Conservation (phyloP, 2,888 invertebrate species). For the Eucera pruinosa region DNA sequence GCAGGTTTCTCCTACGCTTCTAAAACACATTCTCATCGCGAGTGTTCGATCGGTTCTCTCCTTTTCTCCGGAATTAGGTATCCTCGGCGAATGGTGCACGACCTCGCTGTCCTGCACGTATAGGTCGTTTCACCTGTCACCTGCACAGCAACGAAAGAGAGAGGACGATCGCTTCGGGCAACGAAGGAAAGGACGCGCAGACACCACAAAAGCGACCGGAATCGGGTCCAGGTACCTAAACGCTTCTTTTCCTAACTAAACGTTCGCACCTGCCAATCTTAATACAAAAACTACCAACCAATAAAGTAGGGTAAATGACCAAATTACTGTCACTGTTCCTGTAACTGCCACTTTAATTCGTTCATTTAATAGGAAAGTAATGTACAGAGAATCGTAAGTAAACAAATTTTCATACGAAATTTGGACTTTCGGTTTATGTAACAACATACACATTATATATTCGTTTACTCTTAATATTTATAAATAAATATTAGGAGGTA, state of each 20-base stretch:
- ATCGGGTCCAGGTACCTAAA: constrained; percentile 34
- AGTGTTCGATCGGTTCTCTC: constrained; percentile 63
- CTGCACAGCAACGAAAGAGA: constrained; percentile 73
- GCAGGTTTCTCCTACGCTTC: constrained; percentile 60
- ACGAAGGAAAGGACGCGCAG: constrained; percentile 64
- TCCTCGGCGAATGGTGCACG: constrained; percentile 67
- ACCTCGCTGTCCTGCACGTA: constrained; percentile 70
- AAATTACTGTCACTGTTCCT: too few species aligned
- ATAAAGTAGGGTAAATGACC: too few species aligned
- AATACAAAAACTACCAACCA: too few species aligned
- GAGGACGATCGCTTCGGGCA: constrained; percentile 71
- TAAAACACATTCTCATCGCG: constrained; percentile 55
- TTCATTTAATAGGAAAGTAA: too few species aligned
- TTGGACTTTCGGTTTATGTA: too few species aligned
- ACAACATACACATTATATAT: too few species aligned
- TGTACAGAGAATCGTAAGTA: too few species aligned
- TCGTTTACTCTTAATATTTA: too few species aligned
- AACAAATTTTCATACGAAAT: too few species aligned
- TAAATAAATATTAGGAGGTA: too few species aligned
- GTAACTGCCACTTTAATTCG: too few species aligned
- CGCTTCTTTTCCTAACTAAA: constrained; percentile 6
- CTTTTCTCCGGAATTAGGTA: constrained; percentile 70
- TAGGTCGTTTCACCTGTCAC: constrained; percentile 75
- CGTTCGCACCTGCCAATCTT: neutral
- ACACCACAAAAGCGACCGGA: constrained; percentile 56